Base-by-base conservation (phyloP, 1,140 invertebrate genomes). In the Tribolium castaneum region DNA sequence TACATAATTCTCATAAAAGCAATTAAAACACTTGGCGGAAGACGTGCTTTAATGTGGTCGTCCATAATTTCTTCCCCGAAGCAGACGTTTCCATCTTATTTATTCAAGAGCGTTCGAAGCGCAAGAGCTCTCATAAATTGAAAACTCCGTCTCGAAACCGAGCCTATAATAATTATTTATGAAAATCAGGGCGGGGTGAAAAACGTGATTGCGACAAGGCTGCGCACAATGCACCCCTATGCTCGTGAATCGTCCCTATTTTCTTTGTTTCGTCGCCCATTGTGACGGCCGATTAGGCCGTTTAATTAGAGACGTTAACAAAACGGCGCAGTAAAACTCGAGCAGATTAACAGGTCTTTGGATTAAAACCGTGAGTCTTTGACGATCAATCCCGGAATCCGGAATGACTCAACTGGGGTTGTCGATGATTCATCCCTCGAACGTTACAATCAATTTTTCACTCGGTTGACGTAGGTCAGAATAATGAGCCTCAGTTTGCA, bases 141-240 rank as follows among this genome's bases (percentile, higher is more conserved):
- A 35, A 66, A 66, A 66, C 59, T 66, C 30, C 30, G n/a, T 13
- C 6, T 30, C n/a, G 59, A 59, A 25, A 19, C 54, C 19, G 10
- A 59, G 54, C 54, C 54, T 59, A 59, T 59, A 59, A 66, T 35
- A 34, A 66, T 66, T 66, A 66, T 66, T 66, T 66, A 66, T 66
- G 59, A 66, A 66, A 66, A 52, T 52, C 13, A 51, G 50, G 12
- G 14, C 14, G 1, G 52, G 54, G 54, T 25, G 13, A 22, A 56
- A 19, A 19, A n/a, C 10, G 51, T 59, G 54, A 30, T 19, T 59
- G 54, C n/a, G 4, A 59, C 54, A 59, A 59, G 52, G 13, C 7
- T 54, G 52, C 54, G 6, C 54, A 59, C 22, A 59, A 59, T 59
- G 54, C 54, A 30, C 54, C 54, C 54, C 19, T 59, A 59, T 59